Conservation (phyloP, 64 coral and sea anemone species). For the Actinia tenebrosa region DNA sequence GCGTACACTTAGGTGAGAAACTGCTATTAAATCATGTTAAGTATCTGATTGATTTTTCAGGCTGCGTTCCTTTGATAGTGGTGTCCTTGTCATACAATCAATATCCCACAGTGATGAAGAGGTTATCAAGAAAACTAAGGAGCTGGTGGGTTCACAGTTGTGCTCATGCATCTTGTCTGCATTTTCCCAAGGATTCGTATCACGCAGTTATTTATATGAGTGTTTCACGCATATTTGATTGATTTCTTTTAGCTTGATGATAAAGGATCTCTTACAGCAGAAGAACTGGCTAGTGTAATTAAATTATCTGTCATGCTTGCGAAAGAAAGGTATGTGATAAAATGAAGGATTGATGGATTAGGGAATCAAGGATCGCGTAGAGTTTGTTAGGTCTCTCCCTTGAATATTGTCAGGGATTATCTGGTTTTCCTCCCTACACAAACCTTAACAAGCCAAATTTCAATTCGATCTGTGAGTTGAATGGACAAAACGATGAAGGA, state of each 20-base stretch:
- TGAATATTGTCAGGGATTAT: too few relatives aligned
- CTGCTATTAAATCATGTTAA: too few relatives aligned
- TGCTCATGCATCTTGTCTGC: neutral
- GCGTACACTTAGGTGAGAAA: too few relatives aligned
- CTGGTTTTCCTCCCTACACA: too few relatives aligned
- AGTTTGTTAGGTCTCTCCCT: too few relatives aligned
- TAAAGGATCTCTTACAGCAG: slow-evolving; percentile 76
- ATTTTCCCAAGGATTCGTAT: neutral
- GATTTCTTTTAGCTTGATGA: slow-evolving; percentile 59
- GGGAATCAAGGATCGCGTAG: too few relatives aligned
- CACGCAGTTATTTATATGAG: too few relatives aligned
- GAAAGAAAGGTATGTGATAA: slow-evolving; percentile 73
- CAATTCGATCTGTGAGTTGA: too few relatives aligned
- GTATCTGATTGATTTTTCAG: slow-evolving; percentile 16
- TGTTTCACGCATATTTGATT: neutral
- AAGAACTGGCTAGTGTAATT: slow-evolving; percentile 61
- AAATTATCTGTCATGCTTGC: slow-evolving; percentile 92
- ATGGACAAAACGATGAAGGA: too few relatives aligned
- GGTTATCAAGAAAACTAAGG: slow-evolving; percentile 69
- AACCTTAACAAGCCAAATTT: too few relatives aligned
- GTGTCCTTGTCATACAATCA: slow-evolving; percentile 89
- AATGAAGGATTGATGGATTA: too few relatives aligned
- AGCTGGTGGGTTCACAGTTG: slow-evolving; percentile 43
- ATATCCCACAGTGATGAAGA: slow-evolving; percentile 92
- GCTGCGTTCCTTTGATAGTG: slow-evolving; percentile 86